Base-by-base conservation (phyloP, 2,797 vertebrate species). In the Leptatherina wallacei region DNA sequence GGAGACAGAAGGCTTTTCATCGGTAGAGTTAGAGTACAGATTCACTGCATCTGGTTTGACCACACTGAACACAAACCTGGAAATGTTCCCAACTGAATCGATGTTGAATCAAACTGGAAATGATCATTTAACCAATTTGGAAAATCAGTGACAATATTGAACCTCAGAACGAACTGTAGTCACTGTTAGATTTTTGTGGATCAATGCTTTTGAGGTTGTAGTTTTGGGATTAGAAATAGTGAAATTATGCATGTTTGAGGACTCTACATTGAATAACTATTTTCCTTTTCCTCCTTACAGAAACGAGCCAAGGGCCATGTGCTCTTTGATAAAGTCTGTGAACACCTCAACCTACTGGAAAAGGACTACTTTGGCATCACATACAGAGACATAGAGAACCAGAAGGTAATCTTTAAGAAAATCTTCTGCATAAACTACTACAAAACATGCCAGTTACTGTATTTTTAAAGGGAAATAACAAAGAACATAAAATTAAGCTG, bases 351-450 rank as follows among this genome's bases (percentile, higher is more conserved):
- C 84, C 95, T 99, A 30, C 90, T 99, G 92, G 98, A 99, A 91
- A 98, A 94, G 88, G 98, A 99, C 88, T 99, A 99, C 88, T 99
- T 97, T 59, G 98, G 98, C 29, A 93, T 99, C 74, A 96, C 96
- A 0, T 95, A 97, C 92, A 95, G 95, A 84, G 98, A 99, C 75
- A 88, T 96, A 14, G 98, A 99, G 85, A 97, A 96, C 85, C 98
- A 99, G 88, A 99, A 98, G 97, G 98, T 99, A 91, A 80, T 57
- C 1, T 10, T 11, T 59, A 38, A 44, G 3, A 47, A 36, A 58
- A 68, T 47, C 32, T 52, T 6, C 14, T 27, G 13, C 13, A 27
- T 47, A 13, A 24, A 7, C 49, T n/a, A 3, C 49, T 13, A 14
- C 11, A 27, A 54, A 29, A 27, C 27, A 29, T 29, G 4, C 4